Conservation (phyloP, 2,797 vertebrate genomes). For the Gymnodraco acuticeps region DNA sequence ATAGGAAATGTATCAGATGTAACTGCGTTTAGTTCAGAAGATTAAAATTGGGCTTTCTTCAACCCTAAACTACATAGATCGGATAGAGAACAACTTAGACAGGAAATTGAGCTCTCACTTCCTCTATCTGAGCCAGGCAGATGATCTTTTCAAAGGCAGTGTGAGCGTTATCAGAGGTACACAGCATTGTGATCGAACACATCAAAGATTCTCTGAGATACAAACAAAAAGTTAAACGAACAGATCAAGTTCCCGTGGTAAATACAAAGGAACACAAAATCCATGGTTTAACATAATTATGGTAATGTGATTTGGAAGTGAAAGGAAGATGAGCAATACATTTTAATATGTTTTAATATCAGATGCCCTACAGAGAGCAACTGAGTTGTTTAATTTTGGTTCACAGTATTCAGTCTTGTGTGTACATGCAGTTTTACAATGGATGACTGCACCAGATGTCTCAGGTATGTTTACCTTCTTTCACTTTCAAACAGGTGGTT, state of each 20-base stretch:
- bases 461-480: conserved; percentile 9
- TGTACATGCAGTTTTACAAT: background rate
- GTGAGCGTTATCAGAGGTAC: conserved; percentile 12
- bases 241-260: background rate
- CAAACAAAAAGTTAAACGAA: conserved; percentile 13
- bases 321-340: background rate
- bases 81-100: conserved; percentile 14
- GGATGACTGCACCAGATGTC: conserved; percentile 1
- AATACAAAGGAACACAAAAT: background rate
- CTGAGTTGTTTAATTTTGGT: background rate
- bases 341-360: background rate
- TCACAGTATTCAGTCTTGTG: background rate
- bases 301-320: background rate
- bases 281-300: background rate
- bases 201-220: conserved; percentile 31
- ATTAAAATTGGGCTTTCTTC: background rate
- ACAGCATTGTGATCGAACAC: background rate
- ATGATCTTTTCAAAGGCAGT: conserved; percentile 21
- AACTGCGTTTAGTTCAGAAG: conserved; percentile 3
- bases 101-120: conserved; percentile 22
- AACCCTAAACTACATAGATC: background rate
- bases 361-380: background rate
- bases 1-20: background rate
- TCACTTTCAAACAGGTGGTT: background rate
- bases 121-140: conserved; percentile 18